phyloP scores from a whole-genome alignment of 2,797 vertebrate genomes.

The Streptopelia turtur region DNA sequence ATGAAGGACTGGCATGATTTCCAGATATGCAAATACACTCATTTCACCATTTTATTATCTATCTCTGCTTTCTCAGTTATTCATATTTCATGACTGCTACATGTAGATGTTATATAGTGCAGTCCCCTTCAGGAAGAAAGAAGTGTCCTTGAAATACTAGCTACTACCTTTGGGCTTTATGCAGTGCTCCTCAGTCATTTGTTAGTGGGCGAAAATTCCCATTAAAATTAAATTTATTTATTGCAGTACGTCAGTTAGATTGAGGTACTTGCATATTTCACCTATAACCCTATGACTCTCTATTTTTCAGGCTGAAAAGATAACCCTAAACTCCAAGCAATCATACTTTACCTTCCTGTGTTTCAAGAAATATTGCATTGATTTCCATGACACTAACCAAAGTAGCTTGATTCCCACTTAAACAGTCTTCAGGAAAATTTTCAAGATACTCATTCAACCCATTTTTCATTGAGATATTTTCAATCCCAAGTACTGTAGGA shows the following conservation, averaged over 20 bases:
- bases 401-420: conserved; percentile 24
- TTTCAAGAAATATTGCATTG: conserved; percentile 23
- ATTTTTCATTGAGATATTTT: conserved; percentile 55
- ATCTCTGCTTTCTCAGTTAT: neutral
- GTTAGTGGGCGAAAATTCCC: neutral
- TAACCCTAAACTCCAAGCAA: neutral
- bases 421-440: conserved; percentile 26
- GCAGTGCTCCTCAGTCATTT: conserved; percentile 8
- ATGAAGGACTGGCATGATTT: neutral
- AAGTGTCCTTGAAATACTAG: conserved; percentile 44
- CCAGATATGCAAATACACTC: neutral
- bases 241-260: neutral
- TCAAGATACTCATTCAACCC: neutral
- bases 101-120: conserved; percentile 24
- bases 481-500: neutral
- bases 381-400: neutral
- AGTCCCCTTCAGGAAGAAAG: conserved; percentile 22
- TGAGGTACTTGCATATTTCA: conserved; percentile 28
- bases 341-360: neutral
- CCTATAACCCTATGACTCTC: neutral
- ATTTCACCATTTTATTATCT: conserved; percentile 26
- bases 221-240: conserved; percentile 45
- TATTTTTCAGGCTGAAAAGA: conserved; percentile 30
- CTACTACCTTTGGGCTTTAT: conserved; percentile 15
- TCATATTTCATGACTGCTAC: conserved; percentile 48